Conservation (phyloP, 2,888 invertebrate genomes). For the Zygothrica quintamaculata region DNA sequence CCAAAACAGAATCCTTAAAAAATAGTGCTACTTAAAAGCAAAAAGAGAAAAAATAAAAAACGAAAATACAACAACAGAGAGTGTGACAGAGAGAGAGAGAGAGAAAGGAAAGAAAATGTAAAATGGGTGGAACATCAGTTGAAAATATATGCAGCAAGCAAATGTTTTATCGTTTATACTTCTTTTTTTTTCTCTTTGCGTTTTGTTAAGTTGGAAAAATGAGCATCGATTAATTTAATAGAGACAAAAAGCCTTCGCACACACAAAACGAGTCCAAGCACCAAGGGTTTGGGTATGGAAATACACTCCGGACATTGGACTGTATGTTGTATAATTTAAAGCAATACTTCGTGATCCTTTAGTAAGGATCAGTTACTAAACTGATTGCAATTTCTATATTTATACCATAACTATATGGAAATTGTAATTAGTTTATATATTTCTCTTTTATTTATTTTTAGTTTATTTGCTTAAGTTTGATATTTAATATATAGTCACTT, state of each 20-base stretch:
- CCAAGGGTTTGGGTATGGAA: conserved; percentile 33
- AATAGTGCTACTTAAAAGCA: conserved; percentile 78
- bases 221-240: conserved; percentile 82
- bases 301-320: conserved; percentile 29
- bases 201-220: conserved; percentile 83
- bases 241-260: conserved; percentile 80
- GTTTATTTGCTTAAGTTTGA: no score
- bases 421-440: no score
- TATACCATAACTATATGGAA: no score
- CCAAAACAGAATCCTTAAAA: conserved; percentile 76
- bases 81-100: no score
- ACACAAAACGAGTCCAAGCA: conserved; percentile 25
- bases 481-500: no score
- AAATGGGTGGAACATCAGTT: conserved; percentile 52
- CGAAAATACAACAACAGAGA: no score
- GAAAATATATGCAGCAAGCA: conserved; percentile 55
- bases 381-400: no score
- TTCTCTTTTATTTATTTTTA: no score
- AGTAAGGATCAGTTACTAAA: no score
- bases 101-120: conserved; percentile 54
- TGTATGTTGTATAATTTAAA: background rate
- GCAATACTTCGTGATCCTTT: background rate
- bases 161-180: conserved; percentile 78
- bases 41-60: conserved; percentile 43
- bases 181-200: conserved; percentile 60